These are phyloP conservation scores for Conus canariensis DNA, from an alignment of 2,888 invertebrate genomes.

Conservation along the genomic window DNA sequence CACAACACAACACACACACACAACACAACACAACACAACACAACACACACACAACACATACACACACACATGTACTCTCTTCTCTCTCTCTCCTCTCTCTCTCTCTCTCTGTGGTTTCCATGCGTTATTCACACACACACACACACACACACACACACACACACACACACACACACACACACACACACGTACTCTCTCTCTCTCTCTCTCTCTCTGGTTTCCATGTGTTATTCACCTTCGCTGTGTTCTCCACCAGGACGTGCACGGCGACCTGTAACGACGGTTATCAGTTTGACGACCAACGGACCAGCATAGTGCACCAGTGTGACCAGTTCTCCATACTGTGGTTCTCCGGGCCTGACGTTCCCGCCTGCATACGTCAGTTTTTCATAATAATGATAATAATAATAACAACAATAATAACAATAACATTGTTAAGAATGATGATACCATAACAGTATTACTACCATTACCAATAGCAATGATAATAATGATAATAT, in stretches of 20 bases:
- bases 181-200: neutral
- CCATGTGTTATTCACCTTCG: neutral
- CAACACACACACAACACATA: too few species aligned
- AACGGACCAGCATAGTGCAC: slow-evolving; percentile 54
- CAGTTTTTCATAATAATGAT: slow-evolving; percentile 47
- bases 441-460: neutral
- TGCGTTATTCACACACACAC: too few species aligned
- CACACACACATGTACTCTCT: too few species aligned
- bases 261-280: slow-evolving; percentile 66
- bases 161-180: neutral
- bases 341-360: slow-evolving; percentile 58
- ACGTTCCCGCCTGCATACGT: slow-evolving; percentile 60
- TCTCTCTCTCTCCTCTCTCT: too few species aligned
- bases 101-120: too few species aligned
- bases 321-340: slow-evolving; percentile 64
- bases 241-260: slow-evolving; percentile 51
- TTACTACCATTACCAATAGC: too few species aligned
- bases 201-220: neutral
- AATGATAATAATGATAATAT: too few species aligned
- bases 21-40: too few species aligned
- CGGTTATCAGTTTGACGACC: slow-evolving; percentile 64
- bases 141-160: too few species aligned
- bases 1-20: too few species aligned
- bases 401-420: neutral
- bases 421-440: neutral